Evolutionary conservation across 2,113 vertebrate genomes (phyloP).

Genomic region (Pavo muticus): DNA sequence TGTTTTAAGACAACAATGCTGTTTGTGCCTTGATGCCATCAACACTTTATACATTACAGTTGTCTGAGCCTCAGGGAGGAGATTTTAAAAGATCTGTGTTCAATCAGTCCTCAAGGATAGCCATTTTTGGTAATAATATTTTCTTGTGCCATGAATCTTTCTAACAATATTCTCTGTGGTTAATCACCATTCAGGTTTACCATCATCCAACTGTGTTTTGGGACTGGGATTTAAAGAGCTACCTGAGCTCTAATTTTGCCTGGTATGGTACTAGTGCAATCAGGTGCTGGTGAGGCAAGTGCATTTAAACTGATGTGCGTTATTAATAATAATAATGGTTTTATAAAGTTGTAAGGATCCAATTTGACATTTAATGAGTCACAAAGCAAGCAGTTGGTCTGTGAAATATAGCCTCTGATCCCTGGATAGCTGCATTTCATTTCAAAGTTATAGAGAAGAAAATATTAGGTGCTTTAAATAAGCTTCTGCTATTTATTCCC

Average conservation of each 20-base stretch:
- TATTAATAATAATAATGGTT: constrained; percentile 6
- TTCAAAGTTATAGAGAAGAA: not conserved
- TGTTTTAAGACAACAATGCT: not conserved
- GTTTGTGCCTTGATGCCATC: not conserved
- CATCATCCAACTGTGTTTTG: not conserved
- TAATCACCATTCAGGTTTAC: not conserved
- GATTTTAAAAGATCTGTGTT: not conserved
- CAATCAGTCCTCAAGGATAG: not conserved
- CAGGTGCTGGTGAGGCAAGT: not conserved
- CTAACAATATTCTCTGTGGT: not conserved
- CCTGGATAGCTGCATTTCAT: not conserved
- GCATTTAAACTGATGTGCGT: not conserved
- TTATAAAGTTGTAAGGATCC: not conserved
- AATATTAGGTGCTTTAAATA: not conserved
- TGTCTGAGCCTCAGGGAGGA: not conserved
- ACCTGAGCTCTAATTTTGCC: not conserved
- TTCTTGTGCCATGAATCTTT: not conserved
- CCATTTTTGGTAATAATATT: not conserved
- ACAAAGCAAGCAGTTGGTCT: not conserved
- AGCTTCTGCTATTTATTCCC: not conserved
- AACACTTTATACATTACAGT: not conserved
- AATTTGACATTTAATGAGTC: constrained; percentile 27
- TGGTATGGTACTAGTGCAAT: not conserved
- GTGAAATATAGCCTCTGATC: not conserved
- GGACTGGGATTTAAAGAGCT: not conserved